These are phyloP conservation scores for Liopterus haemorrhoidalis DNA, from an alignment of 2,888 invertebrate species.

Conservation along the genomic window DNA sequence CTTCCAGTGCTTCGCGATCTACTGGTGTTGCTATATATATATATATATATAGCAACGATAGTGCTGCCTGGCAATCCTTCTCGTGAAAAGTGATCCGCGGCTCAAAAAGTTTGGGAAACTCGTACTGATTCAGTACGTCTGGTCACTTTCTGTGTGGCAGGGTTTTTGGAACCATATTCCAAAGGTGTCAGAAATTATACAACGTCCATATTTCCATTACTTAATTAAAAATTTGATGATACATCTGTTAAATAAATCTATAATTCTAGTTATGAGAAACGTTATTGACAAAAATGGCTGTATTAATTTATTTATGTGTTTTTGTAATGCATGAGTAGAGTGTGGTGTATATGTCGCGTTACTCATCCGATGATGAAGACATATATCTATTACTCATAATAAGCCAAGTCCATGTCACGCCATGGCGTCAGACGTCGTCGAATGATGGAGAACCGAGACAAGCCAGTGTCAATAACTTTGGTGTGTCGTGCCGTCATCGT, in stretches of 20 bases:
- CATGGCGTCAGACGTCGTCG: constrained; percentile 10
- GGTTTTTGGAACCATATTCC: too few species aligned
- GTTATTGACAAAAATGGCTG: not conserved
- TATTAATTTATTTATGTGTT: not conserved
- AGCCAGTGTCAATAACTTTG: constrained; percentile 12
- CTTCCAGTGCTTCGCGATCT: too few species aligned
- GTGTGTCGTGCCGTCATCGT: not conserved
- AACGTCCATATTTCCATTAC: not conserved
- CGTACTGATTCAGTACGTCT: not conserved
- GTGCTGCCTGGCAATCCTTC: too few species aligned
- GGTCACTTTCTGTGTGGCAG: too few species aligned
- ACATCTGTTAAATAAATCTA: not conserved
- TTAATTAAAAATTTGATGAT: not conserved
- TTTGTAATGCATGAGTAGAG: not conserved
- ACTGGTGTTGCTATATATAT: too few species aligned
- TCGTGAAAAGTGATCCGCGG: too few species aligned
- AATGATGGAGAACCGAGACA: constrained; percentile 7
- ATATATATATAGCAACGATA: too few species aligned
- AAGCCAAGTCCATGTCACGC: constrained; percentile 11
- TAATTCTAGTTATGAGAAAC: not conserved
- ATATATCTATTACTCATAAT: constrained; percentile 22
- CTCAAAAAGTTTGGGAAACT: not conserved
- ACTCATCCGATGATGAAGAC: constrained; percentile 21
- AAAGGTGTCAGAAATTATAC: not conserved
- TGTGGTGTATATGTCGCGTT: constrained; percentile 7